These are phyloP conservation scores for Petrophora chlorosata DNA, from an alignment of 2,888 invertebrate species.

Conservation along the genomic window DNA sequence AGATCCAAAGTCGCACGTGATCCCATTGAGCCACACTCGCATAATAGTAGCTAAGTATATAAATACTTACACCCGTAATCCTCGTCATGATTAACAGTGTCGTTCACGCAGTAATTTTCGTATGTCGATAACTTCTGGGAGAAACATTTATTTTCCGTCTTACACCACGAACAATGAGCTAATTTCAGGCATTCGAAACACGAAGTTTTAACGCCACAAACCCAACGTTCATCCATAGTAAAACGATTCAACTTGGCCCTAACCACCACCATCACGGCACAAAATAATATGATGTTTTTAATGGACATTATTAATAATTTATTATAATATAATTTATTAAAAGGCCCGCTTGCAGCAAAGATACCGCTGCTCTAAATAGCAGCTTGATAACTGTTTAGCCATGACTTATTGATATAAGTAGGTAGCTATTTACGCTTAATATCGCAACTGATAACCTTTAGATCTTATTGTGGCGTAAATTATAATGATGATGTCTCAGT, in stretches of 20 bases:
- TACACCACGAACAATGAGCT: conserved; percentile 74
- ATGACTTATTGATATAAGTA: conserved; percentile 51
- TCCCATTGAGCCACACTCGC: too few species aligned
- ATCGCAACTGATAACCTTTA: conserved; percentile 71
- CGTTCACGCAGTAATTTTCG: conserved; percentile 55
- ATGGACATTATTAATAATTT: conserved; percentile 37
- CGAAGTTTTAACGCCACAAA: conserved; percentile 66
- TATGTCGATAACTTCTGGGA: conserved; percentile 48
- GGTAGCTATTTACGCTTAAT: conserved; percentile 43
- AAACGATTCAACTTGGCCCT: conserved; percentile 40
- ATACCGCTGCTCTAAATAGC: conserved; percentile 31
- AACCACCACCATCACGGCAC: conserved; percentile 35
- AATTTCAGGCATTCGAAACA: conserved; percentile 68
- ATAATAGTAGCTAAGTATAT: too few species aligned
- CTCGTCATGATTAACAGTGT: conserved; percentile 48
- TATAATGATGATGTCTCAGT: conserved; percentile 33
- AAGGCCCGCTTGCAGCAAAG: conserved; percentile 6
- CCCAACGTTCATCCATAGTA: conserved; percentile 58
- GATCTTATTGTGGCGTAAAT: conserved; percentile 48
- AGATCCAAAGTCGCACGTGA: too few species aligned
- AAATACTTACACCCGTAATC: conserved; percentile 59
- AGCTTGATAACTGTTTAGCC: conserved; percentile 56
- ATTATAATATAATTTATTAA: conserved; percentile 5
- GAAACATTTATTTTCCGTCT: conserved; percentile 61
- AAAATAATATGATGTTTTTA: conserved; percentile 33